Base-by-base conservation (phyloP, 2,797 vertebrate species). In the Threskiornis aethiopicus region DNA sequence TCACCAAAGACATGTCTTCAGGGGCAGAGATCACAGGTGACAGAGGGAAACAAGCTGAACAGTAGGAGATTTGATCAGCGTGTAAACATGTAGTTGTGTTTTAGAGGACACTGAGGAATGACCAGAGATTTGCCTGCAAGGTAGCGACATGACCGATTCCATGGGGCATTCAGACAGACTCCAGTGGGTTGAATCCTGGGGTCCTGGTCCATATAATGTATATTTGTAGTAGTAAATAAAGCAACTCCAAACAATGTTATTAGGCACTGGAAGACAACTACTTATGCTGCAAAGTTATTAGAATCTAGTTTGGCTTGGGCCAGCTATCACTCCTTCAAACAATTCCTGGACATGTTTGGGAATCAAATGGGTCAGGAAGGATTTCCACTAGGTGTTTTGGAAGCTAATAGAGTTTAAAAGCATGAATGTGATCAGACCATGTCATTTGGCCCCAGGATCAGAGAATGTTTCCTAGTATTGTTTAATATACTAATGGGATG, bases 381-480 rank as follows among this genome's bases (percentile, higher is more conserved):
- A 41, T 86, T 91, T 91, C 52, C 73, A 64, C 15, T 5, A 25
- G 65, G 46, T 92, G 46, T 90, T 95, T 58, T 65, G 62, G 57
- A 84, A 81, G 54, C 78, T 78, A 71, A 71, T 69, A 22, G 49
- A 25, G 54, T 87, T 94, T 66, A 79, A 9, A 4, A 35, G 6
- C 18, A 10, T 8, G 41, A 51, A 37, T 69, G 73, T 58, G 86
- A 69, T 65, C 84, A 89, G 46, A 66, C 6, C 25, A 7, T 46
- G 55, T 21, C 9, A 25, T 89, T 90, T 87, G 35, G 46, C 80
- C 46, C 37, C 1, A 3, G 54, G 58, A 92, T 69, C 24, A 47
- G 31, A 25, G 49, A 62, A 82, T 51, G 46, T 73, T 96, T 96
- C 92, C 88, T 94, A 41, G 29, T 13, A 89, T 94, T 96, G 84